Percentiles rank a stretch among this genome's conserved stretches.
phyloP scores from a whole-genome alignment of 2,113 vertebrate species.

The Donacobius atricapilla region DNA sequence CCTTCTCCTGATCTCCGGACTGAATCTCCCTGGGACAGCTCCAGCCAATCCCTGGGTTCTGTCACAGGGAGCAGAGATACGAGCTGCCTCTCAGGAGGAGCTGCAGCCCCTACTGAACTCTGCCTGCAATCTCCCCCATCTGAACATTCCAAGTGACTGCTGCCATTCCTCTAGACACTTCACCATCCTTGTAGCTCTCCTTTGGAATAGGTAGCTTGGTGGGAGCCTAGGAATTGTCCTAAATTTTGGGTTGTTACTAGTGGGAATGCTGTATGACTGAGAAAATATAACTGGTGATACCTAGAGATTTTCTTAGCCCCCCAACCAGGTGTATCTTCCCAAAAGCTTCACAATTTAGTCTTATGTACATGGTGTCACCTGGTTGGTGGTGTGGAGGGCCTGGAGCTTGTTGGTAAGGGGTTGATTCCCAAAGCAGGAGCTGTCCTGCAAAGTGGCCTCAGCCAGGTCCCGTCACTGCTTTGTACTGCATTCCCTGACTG shows the following conservation, averaged over 20 bases:
- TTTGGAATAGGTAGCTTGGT: not conserved
- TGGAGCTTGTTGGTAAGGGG: not conserved
- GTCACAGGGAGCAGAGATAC: not conserved
- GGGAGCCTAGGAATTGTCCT: not conserved
- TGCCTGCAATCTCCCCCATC: not conserved
- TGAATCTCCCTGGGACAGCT: not conserved
- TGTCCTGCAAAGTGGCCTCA: not conserved
- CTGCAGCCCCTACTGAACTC: not conserved
- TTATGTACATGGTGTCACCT: rapidly evolving
- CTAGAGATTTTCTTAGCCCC: not conserved
- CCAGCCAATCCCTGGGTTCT: not conserved
- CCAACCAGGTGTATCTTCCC: not conserved
- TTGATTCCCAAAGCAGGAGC: not conserved
- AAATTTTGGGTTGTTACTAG: not conserved
- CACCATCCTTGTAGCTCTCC: not conserved
- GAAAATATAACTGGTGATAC: not conserved
- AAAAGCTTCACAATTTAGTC: not conserved
- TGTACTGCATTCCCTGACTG: not conserved
- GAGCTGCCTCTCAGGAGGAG: not conserved
- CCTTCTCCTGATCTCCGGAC: not conserved
- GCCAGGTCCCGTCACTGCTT: not conserved
- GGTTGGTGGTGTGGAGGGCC: not conserved
- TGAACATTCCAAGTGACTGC: not conserved
- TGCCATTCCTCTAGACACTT: not conserved
- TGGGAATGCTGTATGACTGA: not conserved